Evolutionary conservation across 2,113 vertebrate genomes (phyloP).

Genomic region (Neodon shergylaensis): DNA sequence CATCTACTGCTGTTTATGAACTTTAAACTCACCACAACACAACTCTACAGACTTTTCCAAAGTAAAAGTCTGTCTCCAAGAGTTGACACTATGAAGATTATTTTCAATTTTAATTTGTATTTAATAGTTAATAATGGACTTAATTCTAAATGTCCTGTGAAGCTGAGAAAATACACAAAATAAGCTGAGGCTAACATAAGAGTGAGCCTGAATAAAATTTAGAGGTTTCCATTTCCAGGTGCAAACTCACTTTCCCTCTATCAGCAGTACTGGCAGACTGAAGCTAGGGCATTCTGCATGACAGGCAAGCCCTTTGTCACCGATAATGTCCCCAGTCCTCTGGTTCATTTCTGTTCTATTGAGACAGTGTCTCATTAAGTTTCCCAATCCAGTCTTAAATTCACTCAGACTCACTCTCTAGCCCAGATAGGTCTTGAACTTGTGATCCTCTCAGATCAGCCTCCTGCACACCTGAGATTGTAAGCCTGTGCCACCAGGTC

Average conservation of each 20-base stretch:
- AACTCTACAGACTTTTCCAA: neutral
- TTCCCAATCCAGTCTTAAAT: neutral
- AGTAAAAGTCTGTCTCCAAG: conserved; percentile 10
- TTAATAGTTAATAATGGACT: neutral
- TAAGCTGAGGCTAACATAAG: neutral
- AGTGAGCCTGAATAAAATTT: conserved; percentile 11
- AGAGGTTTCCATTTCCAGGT: neutral
- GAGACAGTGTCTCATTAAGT: neutral
- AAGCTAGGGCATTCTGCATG: neutral
- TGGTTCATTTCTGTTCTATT: neutral
- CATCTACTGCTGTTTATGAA: neutral
- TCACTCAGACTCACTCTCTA: neutral
- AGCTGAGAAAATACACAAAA: neutral
- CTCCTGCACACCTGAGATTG: neutral
- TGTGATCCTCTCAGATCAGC: neutral
- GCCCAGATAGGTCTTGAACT: neutral
- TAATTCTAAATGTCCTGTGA: conserved; percentile 30
- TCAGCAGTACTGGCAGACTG: neutral
- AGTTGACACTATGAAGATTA: conserved; percentile 17
- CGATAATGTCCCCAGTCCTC: neutral
- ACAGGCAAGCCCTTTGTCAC: neutral
- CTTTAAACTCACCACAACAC: neutral
- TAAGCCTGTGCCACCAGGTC: neutral
- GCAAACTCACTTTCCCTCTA: conserved; percentile 2
- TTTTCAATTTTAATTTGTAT: conserved; percentile 35